Evolutionary conservation across 2,113 vertebrate genomes (phyloP), one percentile per base, ranked within the genome.

Genomic region (Aramus guarauna): DNA sequence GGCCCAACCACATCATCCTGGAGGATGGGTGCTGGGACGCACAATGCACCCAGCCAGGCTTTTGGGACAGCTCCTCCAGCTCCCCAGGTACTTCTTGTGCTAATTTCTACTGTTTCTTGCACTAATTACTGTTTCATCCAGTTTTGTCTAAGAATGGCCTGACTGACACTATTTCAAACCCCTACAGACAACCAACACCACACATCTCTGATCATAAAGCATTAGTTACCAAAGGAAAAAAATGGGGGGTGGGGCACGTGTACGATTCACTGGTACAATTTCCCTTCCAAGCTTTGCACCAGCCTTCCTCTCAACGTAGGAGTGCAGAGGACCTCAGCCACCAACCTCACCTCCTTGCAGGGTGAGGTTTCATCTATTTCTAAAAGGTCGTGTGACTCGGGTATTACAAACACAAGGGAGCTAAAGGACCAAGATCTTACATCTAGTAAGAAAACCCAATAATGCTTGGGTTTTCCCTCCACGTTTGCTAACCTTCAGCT

Each of bases 21-120:
- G 36, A 58, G 20, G 12, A 17, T 0, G 1, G 36, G 13, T 41
- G 12, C 36, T 71, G 20, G 27, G 29, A 24, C 0, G 0, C 0
- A 0, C 13, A n/a, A 1, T 24, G 34, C 15, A 16, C 24, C 45
- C 45, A 50, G 15, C 2, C 23, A 83, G 41, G 29, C 7, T 41
- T 64, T 67, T 58, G 72, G n/a, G 30, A 37, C 3, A 41, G 48
- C 14, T 21, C 39, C 27, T 63, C n/a, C 15, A 26, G 20, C 41
- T 48, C 32, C 30, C 21, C 18, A 32, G 7, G 39, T 27, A 66
- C 9, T 47, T 43, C 29, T 45, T 27, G 21, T 24, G 32, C 59
- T 80, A 37, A 55, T 12, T 83, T 36, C 37, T 58, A 50, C 19
- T 72, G 41, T 30, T 58, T 71, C n/a, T 68, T 79, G 52, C 14